Evolutionary conservation across 2,797 vertebrate genomes (phyloP).

Genomic region (Acanthornis magna): DNA sequence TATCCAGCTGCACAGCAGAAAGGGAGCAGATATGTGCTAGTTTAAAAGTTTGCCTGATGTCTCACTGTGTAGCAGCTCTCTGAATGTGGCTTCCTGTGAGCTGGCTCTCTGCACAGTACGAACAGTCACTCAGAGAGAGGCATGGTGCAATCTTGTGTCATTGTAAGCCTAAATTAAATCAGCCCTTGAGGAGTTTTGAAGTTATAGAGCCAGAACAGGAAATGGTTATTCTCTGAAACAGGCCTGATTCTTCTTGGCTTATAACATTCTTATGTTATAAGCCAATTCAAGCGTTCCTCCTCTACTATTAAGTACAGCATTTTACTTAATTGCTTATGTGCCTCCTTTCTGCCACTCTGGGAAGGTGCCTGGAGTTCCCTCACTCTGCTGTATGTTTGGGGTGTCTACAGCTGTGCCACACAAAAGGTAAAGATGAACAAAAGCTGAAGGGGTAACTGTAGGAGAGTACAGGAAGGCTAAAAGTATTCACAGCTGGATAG

Average conservation of each 20-base stretch:
- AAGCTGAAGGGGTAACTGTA: background rate
- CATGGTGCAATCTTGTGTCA: background rate
- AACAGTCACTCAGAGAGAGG: background rate
- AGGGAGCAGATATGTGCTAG: background rate
- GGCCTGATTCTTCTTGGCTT: background rate
- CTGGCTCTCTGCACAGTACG: background rate
- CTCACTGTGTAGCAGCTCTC: background rate
- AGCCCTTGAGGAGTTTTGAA: background rate
- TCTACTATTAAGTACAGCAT: background rate
- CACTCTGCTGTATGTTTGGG: background rate
- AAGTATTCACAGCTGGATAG: background rate
- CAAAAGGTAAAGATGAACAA: background rate
- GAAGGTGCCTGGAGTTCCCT: background rate
- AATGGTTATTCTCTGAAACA: background rate
- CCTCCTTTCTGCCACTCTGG: background rate
- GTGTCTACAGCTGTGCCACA: background rate
- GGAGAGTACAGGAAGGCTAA: background rate
- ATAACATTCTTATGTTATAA: background rate
- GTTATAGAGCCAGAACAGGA: background rate
- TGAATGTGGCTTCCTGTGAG: background rate
- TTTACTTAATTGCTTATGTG: background rate
- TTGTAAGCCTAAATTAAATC: background rate
- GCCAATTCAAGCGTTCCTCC: rapidly evolving
- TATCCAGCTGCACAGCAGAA: background rate
- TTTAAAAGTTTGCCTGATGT: background rate